These are phyloP conservation scores for Cynopterus brachyotis DNA, from an alignment of 2,113 vertebrate genomes.

Conservation along the genomic window DNA sequence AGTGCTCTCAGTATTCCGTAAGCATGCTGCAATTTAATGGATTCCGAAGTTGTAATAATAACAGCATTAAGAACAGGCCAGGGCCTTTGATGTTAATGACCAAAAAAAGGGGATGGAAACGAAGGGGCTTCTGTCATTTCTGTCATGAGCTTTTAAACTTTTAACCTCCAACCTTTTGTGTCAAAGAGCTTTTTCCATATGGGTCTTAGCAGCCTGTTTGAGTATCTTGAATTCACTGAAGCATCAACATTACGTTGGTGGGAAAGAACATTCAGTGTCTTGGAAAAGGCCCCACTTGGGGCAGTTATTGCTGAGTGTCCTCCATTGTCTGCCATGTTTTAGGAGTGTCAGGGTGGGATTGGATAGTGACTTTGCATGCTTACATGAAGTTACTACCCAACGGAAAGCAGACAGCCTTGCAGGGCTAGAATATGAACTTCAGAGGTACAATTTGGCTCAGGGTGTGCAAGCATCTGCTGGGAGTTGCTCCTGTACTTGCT, in stretches of 20 bases:
- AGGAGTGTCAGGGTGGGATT: background rate
- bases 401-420: background rate
- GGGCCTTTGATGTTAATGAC: slow-evolving; percentile 84
- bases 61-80: slow-evolving; percentile 76
- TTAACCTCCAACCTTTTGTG: slow-evolving; percentile 84
- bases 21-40: slow-evolving; percentile 82
- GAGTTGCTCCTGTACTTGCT: rapidly evolving
- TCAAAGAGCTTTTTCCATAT: slow-evolving; percentile 79
- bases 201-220: slow-evolving; percentile 69
- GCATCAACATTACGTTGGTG: slow-evolving; percentile 50
- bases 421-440: background rate
- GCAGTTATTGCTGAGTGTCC: background rate
- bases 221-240: slow-evolving; percentile 55
- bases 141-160: slow-evolving; percentile 84
- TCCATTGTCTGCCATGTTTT: background rate
- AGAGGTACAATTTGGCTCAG: background rate
- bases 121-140: slow-evolving; percentile 75
- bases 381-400: background rate
- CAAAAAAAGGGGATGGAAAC: slow-evolving; percentile 35
- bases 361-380: background rate
- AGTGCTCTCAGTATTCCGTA: slow-evolving; percentile 74
- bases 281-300: slow-evolving; percentile 46
- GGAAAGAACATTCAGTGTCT: slow-evolving; percentile 50
- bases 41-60: slow-evolving; percentile 76
- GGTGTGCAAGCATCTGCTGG: background rate